These are phyloP conservation scores for Silurus glanis DNA, from an alignment of 2,113 vertebrate species.

Conservation along the genomic window DNA sequence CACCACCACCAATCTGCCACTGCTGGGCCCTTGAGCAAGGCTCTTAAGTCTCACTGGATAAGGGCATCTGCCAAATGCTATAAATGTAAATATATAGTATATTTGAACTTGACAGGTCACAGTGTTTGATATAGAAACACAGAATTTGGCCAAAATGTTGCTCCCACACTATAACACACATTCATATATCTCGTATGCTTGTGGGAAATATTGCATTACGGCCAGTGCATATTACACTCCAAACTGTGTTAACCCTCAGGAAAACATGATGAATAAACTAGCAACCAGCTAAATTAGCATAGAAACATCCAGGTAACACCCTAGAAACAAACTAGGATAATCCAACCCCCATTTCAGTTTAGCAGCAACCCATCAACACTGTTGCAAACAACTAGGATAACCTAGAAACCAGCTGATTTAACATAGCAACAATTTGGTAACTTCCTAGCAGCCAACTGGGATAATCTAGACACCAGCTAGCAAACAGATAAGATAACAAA, in stretches of 20 bases:
- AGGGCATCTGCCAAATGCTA: too few species aligned
- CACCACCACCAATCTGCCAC: too few species aligned
- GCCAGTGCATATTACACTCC: neutral
- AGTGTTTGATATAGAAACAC: neutral
- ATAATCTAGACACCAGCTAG: neutral
- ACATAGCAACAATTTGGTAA: neutral
- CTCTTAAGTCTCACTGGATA: too few species aligned
- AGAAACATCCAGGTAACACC: too few species aligned
- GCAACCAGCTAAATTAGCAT: too few species aligned
- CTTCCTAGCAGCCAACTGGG: neutral
- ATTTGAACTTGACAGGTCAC: neutral
- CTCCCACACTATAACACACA: neutral
- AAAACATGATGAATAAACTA: neutral
- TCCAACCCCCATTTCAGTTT: too few species aligned
- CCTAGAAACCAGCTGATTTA: neutral
- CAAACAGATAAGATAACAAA: too few species aligned
- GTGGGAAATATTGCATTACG: neutral
- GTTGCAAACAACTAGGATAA: neutral
- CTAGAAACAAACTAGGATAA: too few species aligned
- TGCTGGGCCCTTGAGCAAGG: too few species aligned
- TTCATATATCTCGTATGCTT: neutral
- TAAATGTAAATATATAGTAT: too few species aligned
- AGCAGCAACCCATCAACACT: neutral
- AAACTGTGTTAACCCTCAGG: neutral
- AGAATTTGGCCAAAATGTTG: neutral